Percentiles rank a stretch among this genome's conserved stretches.
phyloP scores from a whole-genome alignment of 2,113 vertebrate species.

The Corythoichthys intestinalis region DNA sequence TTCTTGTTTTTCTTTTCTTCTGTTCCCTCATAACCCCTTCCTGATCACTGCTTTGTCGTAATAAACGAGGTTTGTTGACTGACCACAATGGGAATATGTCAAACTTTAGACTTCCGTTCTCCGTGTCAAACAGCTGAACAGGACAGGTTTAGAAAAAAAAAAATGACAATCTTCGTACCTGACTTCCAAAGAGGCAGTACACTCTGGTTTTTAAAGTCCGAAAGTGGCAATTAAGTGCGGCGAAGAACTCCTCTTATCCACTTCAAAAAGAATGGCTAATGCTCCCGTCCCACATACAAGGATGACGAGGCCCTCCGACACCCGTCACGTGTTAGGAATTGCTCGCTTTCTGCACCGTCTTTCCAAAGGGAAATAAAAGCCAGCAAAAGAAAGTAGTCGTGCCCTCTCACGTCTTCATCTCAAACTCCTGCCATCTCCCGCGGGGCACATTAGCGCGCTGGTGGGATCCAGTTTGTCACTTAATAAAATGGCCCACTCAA shows the following conservation, averaged over 20 bases:
- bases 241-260: conserved; percentile 11
- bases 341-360: not conserved
- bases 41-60: too few relatives aligned
- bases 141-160: too few relatives aligned
- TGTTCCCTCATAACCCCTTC: too few relatives aligned
- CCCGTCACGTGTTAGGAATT: not conserved
- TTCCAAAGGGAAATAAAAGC: conserved; percentile 21
- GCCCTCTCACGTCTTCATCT: conserved; percentile 11
- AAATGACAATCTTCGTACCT: too few relatives aligned
- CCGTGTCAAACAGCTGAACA: too few relatives aligned
- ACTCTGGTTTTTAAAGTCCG: too few relatives aligned
- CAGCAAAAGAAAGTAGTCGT: not conserved
- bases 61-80: too few relatives aligned
- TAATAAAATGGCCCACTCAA: conserved; percentile 68
- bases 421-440: conserved; percentile 27
- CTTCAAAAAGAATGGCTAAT: conserved; percentile 57
- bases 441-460: conserved; percentile 64
- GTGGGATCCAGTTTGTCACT: conserved; percentile 68
- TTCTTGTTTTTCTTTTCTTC: too few relatives aligned
- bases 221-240: not conserved
- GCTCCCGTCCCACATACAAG: conserved; percentile 46
- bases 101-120: too few relatives aligned
- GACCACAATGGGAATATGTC: too few relatives aligned
- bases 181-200: too few relatives aligned
- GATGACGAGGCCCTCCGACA: conserved; percentile 38